Percentiles rank a stretch among this genome's conserved stretches.
Conservation (phyloP, 1,140 invertebrate species). For the Microplitis mediator region DNA sequence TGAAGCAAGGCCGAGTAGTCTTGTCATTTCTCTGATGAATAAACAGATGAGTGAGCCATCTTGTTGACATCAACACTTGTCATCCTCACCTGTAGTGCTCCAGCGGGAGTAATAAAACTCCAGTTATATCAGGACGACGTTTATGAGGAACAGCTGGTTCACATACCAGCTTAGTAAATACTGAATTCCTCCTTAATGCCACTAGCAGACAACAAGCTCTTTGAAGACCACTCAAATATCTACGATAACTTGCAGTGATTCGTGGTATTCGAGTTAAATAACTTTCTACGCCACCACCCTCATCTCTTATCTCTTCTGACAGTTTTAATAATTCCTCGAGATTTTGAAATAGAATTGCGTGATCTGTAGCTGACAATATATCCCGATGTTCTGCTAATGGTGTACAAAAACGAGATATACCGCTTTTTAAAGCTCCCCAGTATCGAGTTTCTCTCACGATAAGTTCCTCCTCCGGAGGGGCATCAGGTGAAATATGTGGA, state of each 20-base stretch:
- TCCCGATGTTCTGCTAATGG: constrained; percentile 75
- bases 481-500: constrained; percentile 62
- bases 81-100: constrained; percentile 72
- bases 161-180: constrained; percentile 75
- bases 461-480: constrained; percentile 66
- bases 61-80: constrained; percentile 44
- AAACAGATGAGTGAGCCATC: not conserved
- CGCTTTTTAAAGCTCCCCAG: constrained; percentile 74
- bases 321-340: constrained; percentile 79
- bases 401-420: constrained; percentile 74
- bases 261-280: constrained; percentile 75
- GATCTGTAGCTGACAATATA: constrained; percentile 74
- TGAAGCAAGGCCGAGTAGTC: constrained; percentile 53
- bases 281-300: constrained; percentile 74
- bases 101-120: constrained; percentile 78
- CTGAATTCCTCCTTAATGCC: constrained; percentile 64
- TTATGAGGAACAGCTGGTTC: constrained; percentile 76
- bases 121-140: constrained; percentile 79
- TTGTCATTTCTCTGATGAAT: constrained; percentile 58
- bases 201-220: constrained; percentile 81
- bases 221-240: constrained; percentile 81
- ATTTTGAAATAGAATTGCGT: constrained; percentile 81
- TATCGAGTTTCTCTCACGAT: constrained; percentile 75
- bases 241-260: constrained; percentile 76
- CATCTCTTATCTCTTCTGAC: constrained; percentile 80